Percentiles rank a stretch among this genome's conserved stretches.
Conservation (phyloP, 2,888 invertebrate species). For the Pachliopta kotzebuea region DNA sequence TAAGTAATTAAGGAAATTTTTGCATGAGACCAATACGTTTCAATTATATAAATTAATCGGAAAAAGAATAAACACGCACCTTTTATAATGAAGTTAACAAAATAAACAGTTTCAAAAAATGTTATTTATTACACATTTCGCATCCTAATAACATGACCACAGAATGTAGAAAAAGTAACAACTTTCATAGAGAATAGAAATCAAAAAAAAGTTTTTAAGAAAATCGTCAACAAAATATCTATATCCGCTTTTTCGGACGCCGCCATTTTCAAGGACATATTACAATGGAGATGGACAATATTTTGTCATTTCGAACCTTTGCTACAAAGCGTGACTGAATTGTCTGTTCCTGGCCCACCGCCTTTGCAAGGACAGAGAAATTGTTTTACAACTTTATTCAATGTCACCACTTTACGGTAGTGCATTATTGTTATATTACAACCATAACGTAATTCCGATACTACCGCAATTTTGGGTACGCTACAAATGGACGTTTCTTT, state of each 20-base stretch:
- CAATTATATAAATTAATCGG: background rate
- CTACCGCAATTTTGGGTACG: conserved; percentile 56
- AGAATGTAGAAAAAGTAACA: conserved; percentile 26
- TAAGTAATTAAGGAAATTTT: too few species aligned
- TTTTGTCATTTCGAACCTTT: conserved; percentile 45
- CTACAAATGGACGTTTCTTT: conserved; percentile 41
- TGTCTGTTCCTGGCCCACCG: conserved; percentile 36
- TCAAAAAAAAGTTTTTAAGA: conserved; percentile 9
- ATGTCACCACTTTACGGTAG: conserved; percentile 62
- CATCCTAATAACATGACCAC: conserved; percentile 32
- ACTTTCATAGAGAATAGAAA: conserved; percentile 23
- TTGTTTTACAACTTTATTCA: conserved; percentile 50
- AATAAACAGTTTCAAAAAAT: background rate
- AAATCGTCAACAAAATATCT: conserved; percentile 12
- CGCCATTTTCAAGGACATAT: conserved; percentile 37
- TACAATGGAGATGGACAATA: conserved; percentile 41
- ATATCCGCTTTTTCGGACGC: conserved; percentile 16
- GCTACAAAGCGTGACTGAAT: conserved; percentile 34
- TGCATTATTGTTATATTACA: conserved; percentile 62
- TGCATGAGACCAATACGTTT: background rate
- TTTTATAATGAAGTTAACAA: background rate
- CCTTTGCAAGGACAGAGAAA: conserved; percentile 44
- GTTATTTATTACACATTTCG: conserved; percentile 32
- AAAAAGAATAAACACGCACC: background rate
- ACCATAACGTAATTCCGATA: conserved; percentile 56